Evolutionary conservation across 2,888 invertebrate species (phyloP).

Genomic region (Labia minor): DNA sequence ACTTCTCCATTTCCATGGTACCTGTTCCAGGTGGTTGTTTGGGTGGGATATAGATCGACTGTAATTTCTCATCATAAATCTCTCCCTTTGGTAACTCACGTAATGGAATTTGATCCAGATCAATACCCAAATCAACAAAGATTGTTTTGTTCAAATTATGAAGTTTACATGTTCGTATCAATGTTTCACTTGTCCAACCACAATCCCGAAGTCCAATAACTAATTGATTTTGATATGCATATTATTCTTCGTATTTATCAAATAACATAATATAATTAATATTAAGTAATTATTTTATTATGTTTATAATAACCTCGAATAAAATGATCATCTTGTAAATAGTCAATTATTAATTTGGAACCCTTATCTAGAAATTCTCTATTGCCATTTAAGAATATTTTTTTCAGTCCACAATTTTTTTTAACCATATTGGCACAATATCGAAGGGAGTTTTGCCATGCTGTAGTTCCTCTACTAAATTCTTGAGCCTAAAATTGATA

Average conservation of each 20-base stretch:
- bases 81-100: background rate
- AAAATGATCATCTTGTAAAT: background rate
- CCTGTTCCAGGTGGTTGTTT: background rate
- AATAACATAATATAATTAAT: no score
- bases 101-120: background rate
- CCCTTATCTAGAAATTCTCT: background rate
- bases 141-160: background rate
- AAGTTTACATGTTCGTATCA: background rate
- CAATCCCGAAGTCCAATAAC: background rate
- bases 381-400: background rate
- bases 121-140: background rate
- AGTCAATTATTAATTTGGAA: background rate
- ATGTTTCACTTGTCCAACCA: background rate
- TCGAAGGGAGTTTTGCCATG: background rate
- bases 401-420: background rate
- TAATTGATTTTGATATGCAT: no score
- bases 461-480: background rate
- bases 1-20: background rate
- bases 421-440: background rate
- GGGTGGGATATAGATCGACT: background rate
- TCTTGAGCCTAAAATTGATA: background rate
- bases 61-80: background rate
- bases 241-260: no score
- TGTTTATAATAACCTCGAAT: background rate
- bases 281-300: background rate